phyloP scores from a whole-genome alignment of 2,113 vertebrate genomes.

The Aythya baeri region DNA sequence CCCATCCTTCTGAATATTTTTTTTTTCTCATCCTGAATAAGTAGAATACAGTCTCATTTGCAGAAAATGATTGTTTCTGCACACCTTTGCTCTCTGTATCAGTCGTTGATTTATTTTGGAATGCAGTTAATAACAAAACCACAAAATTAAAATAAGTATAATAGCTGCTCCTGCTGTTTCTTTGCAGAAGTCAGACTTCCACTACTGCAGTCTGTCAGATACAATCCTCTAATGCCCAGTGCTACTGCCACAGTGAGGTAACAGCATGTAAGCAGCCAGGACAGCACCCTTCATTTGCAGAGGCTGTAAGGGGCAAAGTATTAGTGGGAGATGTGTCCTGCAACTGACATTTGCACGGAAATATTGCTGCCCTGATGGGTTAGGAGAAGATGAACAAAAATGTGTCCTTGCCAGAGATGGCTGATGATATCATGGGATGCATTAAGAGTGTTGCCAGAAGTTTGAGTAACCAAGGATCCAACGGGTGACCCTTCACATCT shows the following conservation, averaged over 20 bases:
- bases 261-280: not conserved
- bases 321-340: not conserved
- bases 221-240: not conserved
- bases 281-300: not conserved
- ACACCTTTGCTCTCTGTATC: not conserved
- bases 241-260: accelerated
- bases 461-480: not conserved
- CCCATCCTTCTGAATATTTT: not conserved
- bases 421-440: not conserved
- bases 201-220: not conserved
- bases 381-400: not conserved
- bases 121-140: not conserved
- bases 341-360: accelerated
- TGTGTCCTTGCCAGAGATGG: not conserved
- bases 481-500: not conserved
- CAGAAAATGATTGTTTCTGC: not conserved
- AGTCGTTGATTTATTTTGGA: not conserved
- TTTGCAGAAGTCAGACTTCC: not conserved
- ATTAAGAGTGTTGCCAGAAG: not conserved
- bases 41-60: not conserved
- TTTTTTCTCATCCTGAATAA: not conserved
- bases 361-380: not conserved
- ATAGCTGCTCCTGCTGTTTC: not conserved
- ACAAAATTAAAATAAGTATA: not conserved
- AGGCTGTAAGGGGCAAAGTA: accelerated